Evolutionary conservation across 2,888 invertebrate species (phyloP), one percentile per base, ranked within the genome.

Genomic region (Archaeoteleia sp.): DNA sequence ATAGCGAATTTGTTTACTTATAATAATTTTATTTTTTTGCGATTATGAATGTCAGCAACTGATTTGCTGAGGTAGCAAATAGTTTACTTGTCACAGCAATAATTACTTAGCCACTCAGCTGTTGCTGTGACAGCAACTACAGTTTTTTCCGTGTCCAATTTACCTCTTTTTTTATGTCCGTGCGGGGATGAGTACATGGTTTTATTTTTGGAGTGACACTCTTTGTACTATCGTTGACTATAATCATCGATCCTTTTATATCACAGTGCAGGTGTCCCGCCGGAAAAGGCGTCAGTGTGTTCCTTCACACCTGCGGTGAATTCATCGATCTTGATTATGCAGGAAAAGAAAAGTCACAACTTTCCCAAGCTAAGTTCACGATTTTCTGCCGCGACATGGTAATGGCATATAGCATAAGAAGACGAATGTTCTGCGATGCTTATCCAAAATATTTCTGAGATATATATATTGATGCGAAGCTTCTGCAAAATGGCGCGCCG

Each of bases 251-350:
- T 32, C 12, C 27, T 48, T 71, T 53, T 67, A 71, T 71, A 67
- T 65, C 67, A 54, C 57, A 51, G 70, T 67, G 72, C 79, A 80
- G 77, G 80, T 80, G 79, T 73, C 74, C 74, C 73, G 75, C 79
- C 81, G 81, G 79, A 78, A 82, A 82, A 81, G 79, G 76, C 73
- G 70, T 80, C 77, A 23, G 15, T 29, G 78, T 82, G 79, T 77
- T 78, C 80, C 79, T 79, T 81, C 77, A 77, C 77, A 81, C 74
- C 79, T 79, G 80, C 78, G 76, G 54, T 65, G 55, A 4, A 57
- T 63, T 57, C 45, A 65, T 65, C 51, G 49, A 57, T 65, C 57
- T 57, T 57, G 63, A 51, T 57, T 63, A 17, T 29, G 15, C 35
- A 12, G 63, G 49, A 37, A 57, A 65, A 63, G 63, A 63, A 63